A percentile compares a stretch with the other conserved stretches of the same genome.
Evolutionary conservation across 1,140 invertebrate genomes (phyloP).

Genomic region (Ceratina calcarata): DNA sequence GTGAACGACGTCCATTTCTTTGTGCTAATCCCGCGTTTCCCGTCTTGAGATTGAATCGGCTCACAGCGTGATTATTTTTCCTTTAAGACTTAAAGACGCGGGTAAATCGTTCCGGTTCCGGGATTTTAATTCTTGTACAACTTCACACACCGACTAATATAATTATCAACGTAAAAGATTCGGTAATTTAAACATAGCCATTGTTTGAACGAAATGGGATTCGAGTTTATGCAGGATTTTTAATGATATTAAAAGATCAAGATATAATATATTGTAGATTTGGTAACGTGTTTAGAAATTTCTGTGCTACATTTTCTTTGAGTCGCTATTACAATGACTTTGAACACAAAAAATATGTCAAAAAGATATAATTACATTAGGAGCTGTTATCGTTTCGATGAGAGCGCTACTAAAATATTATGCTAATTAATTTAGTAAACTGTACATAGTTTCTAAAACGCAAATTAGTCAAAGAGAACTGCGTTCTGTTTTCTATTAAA

Average conservation of each 20-base stretch:
- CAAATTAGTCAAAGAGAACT: not conserved
- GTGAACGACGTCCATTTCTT: conserved; percentile 29
- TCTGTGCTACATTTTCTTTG: no score
- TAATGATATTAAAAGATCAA: no score
- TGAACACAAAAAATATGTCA: no score
- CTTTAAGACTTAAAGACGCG: not conserved
- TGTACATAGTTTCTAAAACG: not conserved
- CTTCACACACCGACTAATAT: not conserved
- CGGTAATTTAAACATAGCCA: not conserved
- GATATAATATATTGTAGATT: no score
- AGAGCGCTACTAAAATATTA: no score
- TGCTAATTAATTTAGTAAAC: no score
- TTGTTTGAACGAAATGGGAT: no score
- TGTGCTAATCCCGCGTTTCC: conserved; percentile 25
- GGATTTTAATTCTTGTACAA: not conserved
- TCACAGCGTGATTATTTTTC: conserved; percentile 26
- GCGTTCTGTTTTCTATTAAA: not conserved
- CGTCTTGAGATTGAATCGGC: conserved; percentile 23
- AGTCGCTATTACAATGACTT: no score
- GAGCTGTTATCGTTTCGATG: not conserved
- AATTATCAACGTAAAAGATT: no score
- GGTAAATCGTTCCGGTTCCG: not conserved
- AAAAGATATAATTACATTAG: no score
- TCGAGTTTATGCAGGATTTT: not conserved
- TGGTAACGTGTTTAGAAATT: no score